Evolutionary conservation across 1,140 invertebrate genomes (phyloP).

Genomic region (Pectinophora gossypiella): DNA sequence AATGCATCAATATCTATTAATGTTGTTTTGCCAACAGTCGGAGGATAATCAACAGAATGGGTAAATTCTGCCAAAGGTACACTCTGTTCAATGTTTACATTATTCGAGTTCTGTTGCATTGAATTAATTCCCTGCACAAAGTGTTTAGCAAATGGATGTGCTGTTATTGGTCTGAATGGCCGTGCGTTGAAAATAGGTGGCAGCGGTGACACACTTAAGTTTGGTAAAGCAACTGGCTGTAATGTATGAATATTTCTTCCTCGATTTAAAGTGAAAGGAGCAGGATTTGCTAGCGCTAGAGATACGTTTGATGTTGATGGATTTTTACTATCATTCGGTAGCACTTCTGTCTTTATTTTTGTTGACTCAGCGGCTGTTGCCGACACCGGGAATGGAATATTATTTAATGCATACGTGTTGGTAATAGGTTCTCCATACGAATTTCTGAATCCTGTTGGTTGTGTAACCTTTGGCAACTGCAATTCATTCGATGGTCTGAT

Average conservation of each 20-base stretch:
- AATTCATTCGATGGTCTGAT: conserved; percentile 34
- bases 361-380: conserved; percentile 55
- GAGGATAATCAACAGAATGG: conserved; percentile 80
- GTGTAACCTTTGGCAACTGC: conserved; percentile 48
- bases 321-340: conserved; percentile 29
- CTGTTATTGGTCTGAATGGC: conserved; percentile 59
- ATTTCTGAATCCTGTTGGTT: conserved; percentile 53
- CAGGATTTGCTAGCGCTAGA: conserved; percentile 50
- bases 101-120: conserved; percentile 33
- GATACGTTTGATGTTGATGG: conserved; percentile 32
- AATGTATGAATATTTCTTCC: conserved; percentile 66
- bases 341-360: conserved; percentile 55
- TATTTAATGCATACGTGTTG: conserved; percentile 41
- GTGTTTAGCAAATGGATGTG: conserved; percentile 25
- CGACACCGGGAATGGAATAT: conserved; percentile 49
- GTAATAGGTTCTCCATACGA: conserved; percentile 61
- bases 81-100: conserved; percentile 77
- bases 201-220: conserved; percentile 71
- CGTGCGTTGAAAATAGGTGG: conserved; percentile 77
- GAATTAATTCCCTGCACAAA: conserved; percentile 33
- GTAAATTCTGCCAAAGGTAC: conserved; percentile 78
- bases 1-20: conserved; percentile 75
- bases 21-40: conserved; percentile 78
- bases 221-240: conserved; percentile 75
- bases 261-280: conserved; percentile 60